Conservation (phyloP, 2,797 vertebrate species). For the Macrochelys suwanniensis region DNA sequence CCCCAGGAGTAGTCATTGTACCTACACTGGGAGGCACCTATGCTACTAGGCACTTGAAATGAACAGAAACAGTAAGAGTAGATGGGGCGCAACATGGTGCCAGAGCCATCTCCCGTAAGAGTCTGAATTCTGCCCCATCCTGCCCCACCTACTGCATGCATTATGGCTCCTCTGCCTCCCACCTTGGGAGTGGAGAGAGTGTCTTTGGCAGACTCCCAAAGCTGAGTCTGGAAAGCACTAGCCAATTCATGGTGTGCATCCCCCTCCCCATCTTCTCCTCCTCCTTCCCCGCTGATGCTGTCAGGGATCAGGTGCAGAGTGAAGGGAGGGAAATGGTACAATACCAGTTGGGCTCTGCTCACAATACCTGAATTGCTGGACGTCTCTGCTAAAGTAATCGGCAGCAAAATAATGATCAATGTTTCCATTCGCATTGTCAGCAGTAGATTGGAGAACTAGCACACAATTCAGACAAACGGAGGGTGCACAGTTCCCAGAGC, state of each 20-base stretch:
- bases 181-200: too few species aligned
- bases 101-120: neutral
- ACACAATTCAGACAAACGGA: accelerated
- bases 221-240: too few species aligned
- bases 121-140: neutral
- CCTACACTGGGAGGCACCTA: neutral
- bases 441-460: neutral
- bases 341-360: accelerated
- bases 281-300: accelerated
- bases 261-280: neutral
- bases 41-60: too few species aligned
- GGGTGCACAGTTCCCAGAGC: accelerated
- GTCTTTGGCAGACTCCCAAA: too few species aligned
- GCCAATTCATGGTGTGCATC: too few species aligned
- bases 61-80: neutral
- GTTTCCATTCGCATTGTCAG: accelerated
- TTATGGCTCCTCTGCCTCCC: too few species aligned
- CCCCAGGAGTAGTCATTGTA: too few species aligned
- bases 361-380: neutral
- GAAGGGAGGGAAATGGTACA: accelerated
- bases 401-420: neutral
- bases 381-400: neutral
- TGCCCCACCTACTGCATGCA: accelerated
- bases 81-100: neutral
- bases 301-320: neutral